These are phyloP conservation scores for Phlogophora meticulosa DNA, from an alignment of 2,888 invertebrate genomes.

Conservation along the genomic window DNA sequence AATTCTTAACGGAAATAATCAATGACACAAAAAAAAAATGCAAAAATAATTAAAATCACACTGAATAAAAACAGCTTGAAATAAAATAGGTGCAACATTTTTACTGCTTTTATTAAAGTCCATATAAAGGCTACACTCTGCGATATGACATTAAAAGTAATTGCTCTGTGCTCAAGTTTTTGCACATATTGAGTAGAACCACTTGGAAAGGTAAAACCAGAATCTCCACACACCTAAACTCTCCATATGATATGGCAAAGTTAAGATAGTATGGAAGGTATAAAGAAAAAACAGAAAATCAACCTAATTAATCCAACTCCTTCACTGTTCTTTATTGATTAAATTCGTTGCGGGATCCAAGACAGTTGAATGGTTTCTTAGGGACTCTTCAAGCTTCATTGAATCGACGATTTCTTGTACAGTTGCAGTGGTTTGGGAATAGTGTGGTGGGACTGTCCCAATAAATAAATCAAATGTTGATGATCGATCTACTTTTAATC, in stretches of 20 bases:
- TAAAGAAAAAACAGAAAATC: no score
- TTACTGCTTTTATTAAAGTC: constrained; percentile 32
- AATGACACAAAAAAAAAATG: neutral
- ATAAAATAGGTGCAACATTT: constrained; percentile 35
- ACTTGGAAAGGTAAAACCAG: constrained; percentile 13
- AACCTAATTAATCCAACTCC: no score
- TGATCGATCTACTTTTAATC: no score
- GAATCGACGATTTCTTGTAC: no score
- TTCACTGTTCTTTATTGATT: no score
- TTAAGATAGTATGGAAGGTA: no score
- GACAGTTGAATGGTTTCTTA: no score
- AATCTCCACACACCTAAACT: neutral
- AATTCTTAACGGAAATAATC: neutral
- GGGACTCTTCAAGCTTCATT: no score
- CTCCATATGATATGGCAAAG: neutral
- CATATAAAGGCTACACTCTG: constrained; percentile 49
- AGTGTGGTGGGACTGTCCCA: no score
- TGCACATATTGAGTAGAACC: constrained; percentile 29
- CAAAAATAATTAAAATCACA: constrained; percentile 13
- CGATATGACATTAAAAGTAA: constrained; percentile 59
- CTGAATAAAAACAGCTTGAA: constrained; percentile 20
- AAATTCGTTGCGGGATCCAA: no score
- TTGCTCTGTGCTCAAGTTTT: constrained; percentile 49
- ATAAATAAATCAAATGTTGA: no score
- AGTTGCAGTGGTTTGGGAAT: no score